These are phyloP conservation scores for Gopherus evgoodei DNA, from an alignment of 2,113 vertebrate species.

Conservation along the genomic window DNA sequence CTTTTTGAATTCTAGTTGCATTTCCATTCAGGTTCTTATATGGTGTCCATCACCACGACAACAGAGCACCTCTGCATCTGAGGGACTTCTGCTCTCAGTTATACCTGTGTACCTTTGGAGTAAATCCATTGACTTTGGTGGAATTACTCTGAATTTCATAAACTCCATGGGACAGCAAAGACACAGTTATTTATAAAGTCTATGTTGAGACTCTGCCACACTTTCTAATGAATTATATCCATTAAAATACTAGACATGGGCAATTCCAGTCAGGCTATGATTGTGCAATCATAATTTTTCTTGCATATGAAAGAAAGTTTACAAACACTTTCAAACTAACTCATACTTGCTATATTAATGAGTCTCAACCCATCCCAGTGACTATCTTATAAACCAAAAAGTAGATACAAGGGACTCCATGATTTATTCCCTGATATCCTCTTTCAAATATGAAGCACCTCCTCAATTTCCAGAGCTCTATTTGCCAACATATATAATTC, in stretches of 20 bases:
- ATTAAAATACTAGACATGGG: background rate
- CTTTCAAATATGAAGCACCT: background rate
- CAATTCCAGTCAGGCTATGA: conserved; percentile 9
- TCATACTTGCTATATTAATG: background rate
- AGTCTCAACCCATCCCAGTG: background rate
- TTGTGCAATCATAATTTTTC: conserved; percentile 3
- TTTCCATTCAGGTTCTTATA: background rate
- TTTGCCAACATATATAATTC: background rate
- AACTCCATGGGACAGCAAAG: background rate
- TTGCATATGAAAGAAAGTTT: background rate
- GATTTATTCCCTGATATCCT: background rate
- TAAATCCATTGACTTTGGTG: rapidly evolving
- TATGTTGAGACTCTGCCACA: background rate
- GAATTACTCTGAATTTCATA: background rate
- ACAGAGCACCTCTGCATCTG: rapidly evolving
- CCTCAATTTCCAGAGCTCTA: background rate
- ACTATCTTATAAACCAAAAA: background rate
- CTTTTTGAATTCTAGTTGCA: rapidly evolving
- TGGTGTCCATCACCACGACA: background rate
- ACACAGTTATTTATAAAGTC: conserved; percentile 40
- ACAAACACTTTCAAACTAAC: background rate
- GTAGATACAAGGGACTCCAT: background rate
- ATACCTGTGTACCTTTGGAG: rapidly evolving
- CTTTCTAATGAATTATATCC: background rate
- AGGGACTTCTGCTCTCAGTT: background rate